Evolutionary conservation across 2,113 vertebrate species (phyloP).

Genomic region (Smithornis capensis): DNA sequence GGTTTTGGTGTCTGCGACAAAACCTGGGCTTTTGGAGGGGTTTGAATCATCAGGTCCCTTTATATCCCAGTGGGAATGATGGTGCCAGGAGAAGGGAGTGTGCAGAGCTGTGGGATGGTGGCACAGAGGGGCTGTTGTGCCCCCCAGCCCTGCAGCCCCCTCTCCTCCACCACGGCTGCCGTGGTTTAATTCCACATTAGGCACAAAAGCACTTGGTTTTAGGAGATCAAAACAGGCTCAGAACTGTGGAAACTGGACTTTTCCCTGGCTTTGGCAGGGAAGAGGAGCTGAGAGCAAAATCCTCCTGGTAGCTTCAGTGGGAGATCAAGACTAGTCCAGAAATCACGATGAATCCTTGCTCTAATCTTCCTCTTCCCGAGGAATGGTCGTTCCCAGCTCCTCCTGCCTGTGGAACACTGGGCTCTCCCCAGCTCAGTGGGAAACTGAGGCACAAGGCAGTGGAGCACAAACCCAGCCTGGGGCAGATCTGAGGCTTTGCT

Average conservation of each 20-base stretch:
- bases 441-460: neutral
- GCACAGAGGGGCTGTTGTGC: neutral
- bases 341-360: neutral
- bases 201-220: neutral
- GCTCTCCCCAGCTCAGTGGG: neutral
- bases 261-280: neutral
- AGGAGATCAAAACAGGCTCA: neutral
- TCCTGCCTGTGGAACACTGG: rapidly evolving
- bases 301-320: rapidly evolving
- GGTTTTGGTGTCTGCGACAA: rapidly evolving
- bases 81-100: rapidly evolving
- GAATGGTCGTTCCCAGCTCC: neutral
- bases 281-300: neutral
- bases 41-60: rapidly evolving
- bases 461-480: neutral
- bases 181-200: neutral
- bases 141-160: rapidly evolving
- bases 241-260: neutral
- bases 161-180: rapidly evolving
- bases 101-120: neutral
- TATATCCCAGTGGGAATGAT: rapidly evolving
- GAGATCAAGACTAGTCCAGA: neutral
- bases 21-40: no score
- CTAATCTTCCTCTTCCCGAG: neutral
- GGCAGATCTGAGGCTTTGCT: rapidly evolving